Evolutionary conservation across 2,888 invertebrate species (phyloP).

Genomic region (Melanostoma scalare): DNA sequence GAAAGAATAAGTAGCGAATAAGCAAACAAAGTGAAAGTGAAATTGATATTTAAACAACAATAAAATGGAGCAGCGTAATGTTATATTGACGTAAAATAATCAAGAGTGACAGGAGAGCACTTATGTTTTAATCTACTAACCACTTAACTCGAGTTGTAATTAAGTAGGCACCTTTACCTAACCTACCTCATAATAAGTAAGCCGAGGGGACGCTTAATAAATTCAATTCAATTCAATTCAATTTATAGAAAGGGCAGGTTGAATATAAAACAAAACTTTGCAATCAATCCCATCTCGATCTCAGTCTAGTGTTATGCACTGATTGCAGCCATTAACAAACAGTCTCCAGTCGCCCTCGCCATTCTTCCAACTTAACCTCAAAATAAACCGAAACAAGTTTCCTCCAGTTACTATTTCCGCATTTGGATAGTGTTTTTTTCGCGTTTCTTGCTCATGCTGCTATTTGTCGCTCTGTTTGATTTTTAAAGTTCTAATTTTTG

Average conservation of each 20-base stretch:
- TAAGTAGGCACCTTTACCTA: background rate
- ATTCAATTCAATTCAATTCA: too few relatives aligned
- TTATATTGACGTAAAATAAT: too few relatives aligned
- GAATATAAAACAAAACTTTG: background rate
- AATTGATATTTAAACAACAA: too few relatives aligned
- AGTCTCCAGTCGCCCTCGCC: background rate
- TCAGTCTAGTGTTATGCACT: too few relatives aligned
- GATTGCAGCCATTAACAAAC: too few relatives aligned
- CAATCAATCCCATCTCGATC: slow-evolving; percentile 29
- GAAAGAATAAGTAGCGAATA: background rate
- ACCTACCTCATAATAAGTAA: too few relatives aligned
- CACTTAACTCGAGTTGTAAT: slow-evolving; percentile 26
- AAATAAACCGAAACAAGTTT: slow-evolving; percentile 29
- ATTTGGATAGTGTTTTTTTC: slow-evolving; percentile 29
- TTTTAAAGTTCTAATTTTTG: slow-evolving; percentile 44
- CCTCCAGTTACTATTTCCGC: slow-evolving; percentile 15
- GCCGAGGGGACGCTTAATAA: too few relatives aligned
- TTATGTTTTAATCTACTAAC: too few relatives aligned
- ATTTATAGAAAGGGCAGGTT: too few relatives aligned
- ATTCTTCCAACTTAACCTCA: slow-evolving; percentile 56
- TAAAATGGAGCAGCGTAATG: too few relatives aligned
- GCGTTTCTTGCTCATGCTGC: too few relatives aligned
- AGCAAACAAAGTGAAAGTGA: background rate
- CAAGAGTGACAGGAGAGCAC: too few relatives aligned
- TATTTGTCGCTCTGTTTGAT: slow-evolving; percentile 56